Base-by-base conservation (phyloP, 2,888 invertebrate species). In the Brenthis daphne region DNA sequence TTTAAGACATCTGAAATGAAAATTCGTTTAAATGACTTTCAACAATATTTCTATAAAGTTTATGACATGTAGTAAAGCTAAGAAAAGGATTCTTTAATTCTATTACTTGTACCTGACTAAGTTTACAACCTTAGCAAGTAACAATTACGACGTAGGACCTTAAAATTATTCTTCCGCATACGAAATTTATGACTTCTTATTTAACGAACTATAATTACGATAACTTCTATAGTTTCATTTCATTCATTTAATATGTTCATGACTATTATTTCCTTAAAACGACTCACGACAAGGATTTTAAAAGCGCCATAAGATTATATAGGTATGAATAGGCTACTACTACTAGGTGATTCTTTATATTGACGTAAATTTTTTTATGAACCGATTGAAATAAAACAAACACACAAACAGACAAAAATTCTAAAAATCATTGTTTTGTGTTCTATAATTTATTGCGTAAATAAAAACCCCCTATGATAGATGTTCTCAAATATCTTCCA, bases 61-160 rank as follows among this genome's bases (percentile, higher is more conserved):
- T 60, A 67, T 33, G 11, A 53, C 66, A 3, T 48, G 48, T 54
- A 67, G 33, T 60, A 50, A 60, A 66, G 16, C 14, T 29, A 13
- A 48, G 33, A 24, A 51, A 29, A 55, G 48, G 55, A 33, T 20
- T 48, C 54, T 54, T 14, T 51, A 48, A 60, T 48, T 54, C 29
- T 54, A 37, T 47, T 33, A 50, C n/a, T 60, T 60, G 50, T 67
- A 55, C 55, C 60, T 60, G 66, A 8, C 47, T 16, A 20, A 58
- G 47, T 65, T 67, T 67, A 67, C 66, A 55, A 55, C 60, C 33
- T 67, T 50, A 13, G 33, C 54, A 47, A 54, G 54, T 51, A 54
- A 43, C 43, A 37, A 50, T 65, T 57, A 53, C 20, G 57, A 33
- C 16, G 53, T 51, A 20, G 37, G 20, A 63, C 13, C 12, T 37